These are phyloP conservation scores for Porites evermanni DNA, from an alignment of 92 coral and sea anemone species.

Conservation along the genomic window DNA sequence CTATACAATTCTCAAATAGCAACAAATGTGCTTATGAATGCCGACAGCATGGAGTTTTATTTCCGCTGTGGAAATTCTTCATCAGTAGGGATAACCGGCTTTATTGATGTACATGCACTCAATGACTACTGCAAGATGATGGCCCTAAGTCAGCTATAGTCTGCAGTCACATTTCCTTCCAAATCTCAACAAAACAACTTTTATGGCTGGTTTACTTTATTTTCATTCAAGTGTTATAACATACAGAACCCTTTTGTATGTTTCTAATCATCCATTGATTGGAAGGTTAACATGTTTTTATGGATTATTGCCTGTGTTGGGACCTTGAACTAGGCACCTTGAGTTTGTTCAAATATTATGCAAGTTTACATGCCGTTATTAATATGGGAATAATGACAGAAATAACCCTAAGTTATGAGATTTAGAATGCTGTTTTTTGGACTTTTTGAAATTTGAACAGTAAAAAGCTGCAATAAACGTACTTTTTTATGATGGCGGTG, in stretches of 20 bases:
- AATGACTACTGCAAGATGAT: slow-evolving; percentile 65
- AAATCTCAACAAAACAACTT: slow-evolving; percentile 14
- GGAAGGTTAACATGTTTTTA: not conserved
- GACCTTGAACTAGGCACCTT: too few species aligned
- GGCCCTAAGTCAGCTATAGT: slow-evolving; percentile 27
- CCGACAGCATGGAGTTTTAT: slow-evolving; percentile 50
- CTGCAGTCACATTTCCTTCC: slow-evolving; percentile 12
- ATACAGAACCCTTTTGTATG: not conserved
- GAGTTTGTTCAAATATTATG: too few species aligned
- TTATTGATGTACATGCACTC: slow-evolving; percentile 55
- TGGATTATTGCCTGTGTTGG: too few species aligned
- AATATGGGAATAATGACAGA: too few species aligned
- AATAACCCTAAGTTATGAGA: too few species aligned
- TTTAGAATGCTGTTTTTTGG: too few species aligned
- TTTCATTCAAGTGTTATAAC: not conserved
- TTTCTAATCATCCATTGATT: not conserved
- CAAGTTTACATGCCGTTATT: too few species aligned
- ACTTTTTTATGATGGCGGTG: not conserved
- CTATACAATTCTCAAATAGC: slow-evolving; percentile 74
- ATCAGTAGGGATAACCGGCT: slow-evolving; percentile 51
- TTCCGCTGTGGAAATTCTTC: slow-evolving; percentile 64
- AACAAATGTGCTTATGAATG: slow-evolving; percentile 62
- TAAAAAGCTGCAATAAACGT: slow-evolving; percentile 13
- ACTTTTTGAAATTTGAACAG: not conserved
- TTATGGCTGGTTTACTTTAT: slow-evolving; percentile 17